These are phyloP conservation scores for Acanthosepion esculentum DNA, from an alignment of 2,888 invertebrate species.

Conservation along the genomic window DNA sequence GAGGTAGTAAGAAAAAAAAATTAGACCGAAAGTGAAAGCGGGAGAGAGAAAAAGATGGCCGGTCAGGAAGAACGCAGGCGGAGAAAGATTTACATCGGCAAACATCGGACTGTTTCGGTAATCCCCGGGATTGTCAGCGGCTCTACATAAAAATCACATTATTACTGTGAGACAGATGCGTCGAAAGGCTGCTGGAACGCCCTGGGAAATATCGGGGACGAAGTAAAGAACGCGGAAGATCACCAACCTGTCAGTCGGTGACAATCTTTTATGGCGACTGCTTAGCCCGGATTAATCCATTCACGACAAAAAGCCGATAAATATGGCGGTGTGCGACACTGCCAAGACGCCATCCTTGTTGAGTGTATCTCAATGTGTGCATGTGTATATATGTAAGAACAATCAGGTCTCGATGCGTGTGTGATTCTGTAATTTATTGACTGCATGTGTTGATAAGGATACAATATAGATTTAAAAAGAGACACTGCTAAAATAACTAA, in stretches of 20 bases:
- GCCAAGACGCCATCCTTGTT: neutral
- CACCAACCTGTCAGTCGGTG: neutral
- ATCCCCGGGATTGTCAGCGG: slow-evolving; percentile 42
- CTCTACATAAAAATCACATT: slow-evolving; percentile 6
- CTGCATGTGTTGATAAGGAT: too few species aligned
- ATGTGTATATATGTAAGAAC: too few species aligned
- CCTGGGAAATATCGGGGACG: neutral
- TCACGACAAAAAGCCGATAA: neutral
- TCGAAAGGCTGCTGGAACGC: neutral
- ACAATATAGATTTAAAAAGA: too few species aligned
- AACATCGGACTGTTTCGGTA: slow-evolving; percentile 33
- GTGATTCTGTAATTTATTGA: too few species aligned
- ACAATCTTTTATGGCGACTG: slow-evolving; percentile 1
- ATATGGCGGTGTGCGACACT: neutral
- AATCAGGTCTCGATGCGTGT: too few species aligned
- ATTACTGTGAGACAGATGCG: slow-evolving; percentile 12
- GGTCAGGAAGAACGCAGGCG: neutral
- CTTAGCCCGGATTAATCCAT: neutral
- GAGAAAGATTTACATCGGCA: slow-evolving; percentile 37
- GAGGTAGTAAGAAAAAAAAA: too few species aligned
- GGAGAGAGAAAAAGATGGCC: too few species aligned
- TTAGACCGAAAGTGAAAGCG: too few species aligned
- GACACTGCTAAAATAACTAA: too few species aligned
- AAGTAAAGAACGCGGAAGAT: neutral
- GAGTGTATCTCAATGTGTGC: neutral